Evolutionary conservation across 2,888 invertebrate genomes (phyloP).

Genomic region (Tanypteryx hageni): DNA sequence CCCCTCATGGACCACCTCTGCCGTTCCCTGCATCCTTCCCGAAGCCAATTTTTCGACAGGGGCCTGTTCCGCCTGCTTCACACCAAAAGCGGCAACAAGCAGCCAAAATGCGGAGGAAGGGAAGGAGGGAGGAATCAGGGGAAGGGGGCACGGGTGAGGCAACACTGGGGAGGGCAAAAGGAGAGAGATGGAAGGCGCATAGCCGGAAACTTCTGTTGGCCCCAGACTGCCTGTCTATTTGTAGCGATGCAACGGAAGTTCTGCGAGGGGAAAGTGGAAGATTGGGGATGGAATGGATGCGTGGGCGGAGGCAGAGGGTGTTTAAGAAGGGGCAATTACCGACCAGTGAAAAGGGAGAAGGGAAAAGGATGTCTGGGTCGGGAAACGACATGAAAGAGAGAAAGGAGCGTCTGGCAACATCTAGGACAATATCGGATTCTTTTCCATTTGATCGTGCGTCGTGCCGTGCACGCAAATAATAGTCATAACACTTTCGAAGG

Average conservation of each 20-base stretch:
- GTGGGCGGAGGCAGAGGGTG: neutral
- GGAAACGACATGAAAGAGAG: neutral
- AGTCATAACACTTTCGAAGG: neutral
- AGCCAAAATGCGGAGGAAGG: neutral
- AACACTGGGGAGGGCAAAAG: neutral
- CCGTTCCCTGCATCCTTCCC: neutral
- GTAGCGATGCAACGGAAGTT: constrained; percentile 24
- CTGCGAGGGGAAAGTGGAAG: neutral
- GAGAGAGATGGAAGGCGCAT: neutral
- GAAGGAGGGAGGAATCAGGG: too few relatives aligned
- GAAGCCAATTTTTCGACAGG: constrained; percentile 1
- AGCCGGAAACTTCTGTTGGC: constrained; percentile 57
- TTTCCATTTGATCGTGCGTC: neutral
- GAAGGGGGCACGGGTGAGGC: neutral
- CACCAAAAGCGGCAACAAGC: constrained; percentile 46
- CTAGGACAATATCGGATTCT: neutral
- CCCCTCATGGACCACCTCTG: neutral
- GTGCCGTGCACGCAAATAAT: neutral
- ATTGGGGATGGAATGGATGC: neutral
- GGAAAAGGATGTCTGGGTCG: constrained; percentile 24
- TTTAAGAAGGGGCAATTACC: constrained; percentile 23
- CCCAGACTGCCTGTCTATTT: constrained; percentile 49
- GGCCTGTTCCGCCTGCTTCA: constrained; percentile 26
- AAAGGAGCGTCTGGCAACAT: neutral
- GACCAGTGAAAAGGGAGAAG: neutral